Evolutionary conservation across 2,888 invertebrate species (phyloP).

Genomic region (Pemphredon lugubris): DNA sequence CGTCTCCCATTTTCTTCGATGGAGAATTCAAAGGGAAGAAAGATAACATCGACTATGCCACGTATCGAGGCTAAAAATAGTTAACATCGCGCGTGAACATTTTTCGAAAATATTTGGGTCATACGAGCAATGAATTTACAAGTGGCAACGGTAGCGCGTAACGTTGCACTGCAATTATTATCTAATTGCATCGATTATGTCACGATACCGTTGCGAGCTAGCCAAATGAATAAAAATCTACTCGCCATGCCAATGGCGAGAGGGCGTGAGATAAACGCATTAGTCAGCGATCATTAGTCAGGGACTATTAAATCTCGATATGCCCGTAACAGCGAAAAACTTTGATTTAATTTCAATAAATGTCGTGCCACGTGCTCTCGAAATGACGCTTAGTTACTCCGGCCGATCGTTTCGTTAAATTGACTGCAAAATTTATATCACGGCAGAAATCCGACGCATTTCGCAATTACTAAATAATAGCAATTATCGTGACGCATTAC

Average conservation of each 20-base stretch:
- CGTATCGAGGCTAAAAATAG: no score
- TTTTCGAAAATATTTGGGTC: no score
- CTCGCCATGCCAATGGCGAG: conserved; percentile 31
- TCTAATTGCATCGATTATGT: conserved; percentile 32
- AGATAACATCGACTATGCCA: no score
- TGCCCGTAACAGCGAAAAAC: neutral
- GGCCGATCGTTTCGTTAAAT: neutral
- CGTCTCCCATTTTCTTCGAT: no score
- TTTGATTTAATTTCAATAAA: neutral
- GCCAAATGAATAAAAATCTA: conserved; percentile 34
- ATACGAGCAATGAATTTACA: conserved; percentile 35
- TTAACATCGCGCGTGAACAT: no score
- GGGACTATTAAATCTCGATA: neutral
- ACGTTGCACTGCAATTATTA: conserved; percentile 48
- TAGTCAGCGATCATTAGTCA: neutral
- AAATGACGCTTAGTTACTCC: neutral
- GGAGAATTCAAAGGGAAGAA: no score
- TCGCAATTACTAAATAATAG: no score
- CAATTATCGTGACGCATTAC: no score
- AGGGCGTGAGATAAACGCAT: conserved; percentile 35
- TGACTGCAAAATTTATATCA: no score
- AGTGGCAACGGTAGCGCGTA: no score
- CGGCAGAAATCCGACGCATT: no score
- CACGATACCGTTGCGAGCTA: conserved; percentile 2
- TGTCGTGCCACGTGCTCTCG: neutral